phyloP scores from a whole-genome alignment of 1,140 invertebrate species.

The Hesperophylax magnus region DNA sequence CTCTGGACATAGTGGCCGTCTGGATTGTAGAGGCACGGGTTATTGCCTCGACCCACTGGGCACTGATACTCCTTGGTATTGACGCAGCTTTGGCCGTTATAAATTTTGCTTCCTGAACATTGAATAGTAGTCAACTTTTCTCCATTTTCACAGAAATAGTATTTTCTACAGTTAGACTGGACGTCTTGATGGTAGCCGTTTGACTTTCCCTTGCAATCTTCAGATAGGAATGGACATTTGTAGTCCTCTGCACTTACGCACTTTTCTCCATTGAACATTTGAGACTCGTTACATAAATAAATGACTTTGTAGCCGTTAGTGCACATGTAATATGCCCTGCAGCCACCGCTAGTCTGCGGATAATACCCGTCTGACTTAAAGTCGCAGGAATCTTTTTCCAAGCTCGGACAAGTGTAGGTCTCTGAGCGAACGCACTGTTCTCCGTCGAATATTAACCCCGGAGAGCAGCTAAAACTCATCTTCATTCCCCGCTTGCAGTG shows the following conservation, averaged over 20 bases:
- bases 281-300: conserved; percentile 69
- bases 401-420: conserved; percentile 66
- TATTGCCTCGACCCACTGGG: conserved; percentile 57
- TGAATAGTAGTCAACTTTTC: conserved; percentile 71
- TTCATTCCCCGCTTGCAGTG: conserved; percentile 66
- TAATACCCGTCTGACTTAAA: conserved; percentile 72
- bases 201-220: conserved; percentile 67
- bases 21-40: conserved; percentile 58
- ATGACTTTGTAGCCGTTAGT: conserved; percentile 69
- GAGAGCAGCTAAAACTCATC: conserved; percentile 65
- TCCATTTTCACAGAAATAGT: conserved; percentile 72
- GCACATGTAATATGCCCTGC: conserved; percentile 74
- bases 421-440: conserved; percentile 63
- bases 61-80: conserved; percentile 62
- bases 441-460: conserved; percentile 69
- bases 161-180: conserved; percentile 71
- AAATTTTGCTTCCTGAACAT: conserved; percentile 71
- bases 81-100: conserved; percentile 71
- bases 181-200: conserved; percentile 73
- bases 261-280: conserved; percentile 71
- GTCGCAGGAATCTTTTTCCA: conserved; percentile 69
- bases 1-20: conserved; percentile 63
- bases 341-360: conserved; percentile 70
- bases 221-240: conserved; percentile 66
- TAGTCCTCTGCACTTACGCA: conserved; percentile 66